Evolutionary conservation across 2,888 invertebrate species (phyloP), one percentile per base, ranked within the genome.

Genomic region (Dexiosoma caninum): DNA sequence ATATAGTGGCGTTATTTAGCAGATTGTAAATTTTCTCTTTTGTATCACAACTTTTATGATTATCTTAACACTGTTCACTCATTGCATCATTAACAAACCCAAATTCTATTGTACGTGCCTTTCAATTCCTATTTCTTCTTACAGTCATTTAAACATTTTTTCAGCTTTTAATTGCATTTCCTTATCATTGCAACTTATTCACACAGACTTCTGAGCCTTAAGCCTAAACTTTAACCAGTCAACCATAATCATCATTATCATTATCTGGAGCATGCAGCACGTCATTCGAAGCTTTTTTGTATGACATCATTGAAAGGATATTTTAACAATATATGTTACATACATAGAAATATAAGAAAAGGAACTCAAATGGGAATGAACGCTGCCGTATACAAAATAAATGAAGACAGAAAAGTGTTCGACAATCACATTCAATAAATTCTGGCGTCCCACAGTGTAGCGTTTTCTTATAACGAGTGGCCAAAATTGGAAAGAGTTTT

Each of bases 121-220:
- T 9, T 35, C 35, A 7, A 19, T 16, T 44, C 9, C n/a, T 55
- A 8, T 32, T 27, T 30, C 23, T 23, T 8, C 10, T n/a, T 32
- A 3, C 6, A 35, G 9, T 32, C 35, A 44, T 27, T 42, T 8
- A 32, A 60, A n/a, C 69, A 55, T 21, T 62, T 35, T 46, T 76
- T 62, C 67, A 67, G 37, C 42, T 46, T 37, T 76, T 76, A 76
- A 76, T 76, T 76, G 76, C 76, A 76, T 70, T 69, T 69, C 62
- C 76, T 76, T 76, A 76, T 76, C 76, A 76, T 46, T 76, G 37
- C 53, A 70, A 55, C 44, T 46, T 62, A 53, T 76, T 53, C 69
- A 62, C 69, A 69, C 55, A 70, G 60, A 76, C 51, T 6, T 46
- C 69, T 37, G 37, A 46, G 76, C 69, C 46, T 69, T 53, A 69